Base-by-base conservation (phyloP, 2,888 invertebrate species). In the Myathropa florea region DNA sequence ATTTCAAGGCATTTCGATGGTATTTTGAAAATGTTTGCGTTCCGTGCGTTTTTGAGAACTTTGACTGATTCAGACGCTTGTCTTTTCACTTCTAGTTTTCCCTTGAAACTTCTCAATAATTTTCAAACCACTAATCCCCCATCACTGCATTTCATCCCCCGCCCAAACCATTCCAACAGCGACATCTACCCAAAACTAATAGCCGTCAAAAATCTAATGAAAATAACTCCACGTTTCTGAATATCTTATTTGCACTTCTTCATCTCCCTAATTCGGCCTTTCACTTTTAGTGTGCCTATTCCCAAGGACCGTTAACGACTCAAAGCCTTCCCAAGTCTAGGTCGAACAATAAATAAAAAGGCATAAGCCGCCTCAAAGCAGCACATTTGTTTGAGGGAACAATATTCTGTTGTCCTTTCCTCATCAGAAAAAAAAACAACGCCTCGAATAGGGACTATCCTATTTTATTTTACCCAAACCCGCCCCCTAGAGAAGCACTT, bases 171-270 rank as follows among this genome's bases (percentile, higher is more conserved):
- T 30, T 30, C 30, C 30, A 7, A 2, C 9, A 30, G 30, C 30
- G 30, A 14, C 39, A 46, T 18, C 18, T 2, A 7, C 46, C 46
- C 18, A 46, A 46, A n/a, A n/a, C n/a, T n/a, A 33, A 33, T 3
- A 33, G 33, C 33, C 33, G 10, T 0, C 18, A 7, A 18, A 18
- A 39, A 1, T 10, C 33, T 12, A 33, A 33, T 33, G 12, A 33
- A 33, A 33, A 33, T 33, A 33, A 33, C 33, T 33, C 33, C 33
- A 33, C 33, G 12, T 33, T 67, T 59, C 26, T 33, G 76, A 81
- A 71, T 77, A 55, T 85, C 57, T 67, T 81, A 85, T 81, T 85
- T 85, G 84, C 84, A 85, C 76, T 67, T 81, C 70, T 72, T 85
- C 81, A 77, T 77, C 63, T 65, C 26, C 68, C 57, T 46, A 46